These are phyloP conservation scores for Oopsacas minuta DNA, from an alignment of 37 sponge, comb jelly and placozoan genomes.

Conservation along the genomic window DNA sequence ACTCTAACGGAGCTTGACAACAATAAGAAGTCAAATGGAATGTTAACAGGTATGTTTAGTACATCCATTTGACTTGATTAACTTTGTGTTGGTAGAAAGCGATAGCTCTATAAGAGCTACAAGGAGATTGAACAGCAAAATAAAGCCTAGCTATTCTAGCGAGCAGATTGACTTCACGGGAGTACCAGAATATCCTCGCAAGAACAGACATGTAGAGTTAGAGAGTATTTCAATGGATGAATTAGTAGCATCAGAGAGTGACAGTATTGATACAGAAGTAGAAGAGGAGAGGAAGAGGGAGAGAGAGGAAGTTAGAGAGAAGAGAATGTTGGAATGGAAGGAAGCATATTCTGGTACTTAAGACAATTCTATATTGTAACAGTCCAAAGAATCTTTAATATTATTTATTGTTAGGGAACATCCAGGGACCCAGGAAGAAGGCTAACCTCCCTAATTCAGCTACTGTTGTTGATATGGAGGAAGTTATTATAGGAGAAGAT, in stretches of 20 bases:
- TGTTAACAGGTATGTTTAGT: background rate
- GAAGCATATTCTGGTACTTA: background rate
- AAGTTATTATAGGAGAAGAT: background rate
- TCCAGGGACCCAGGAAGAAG: constrained; percentile 2
- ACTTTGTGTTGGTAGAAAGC: background rate
- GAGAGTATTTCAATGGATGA: background rate
- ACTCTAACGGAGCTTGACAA: background rate
- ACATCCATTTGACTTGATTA: background rate
- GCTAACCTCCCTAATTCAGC: background rate
- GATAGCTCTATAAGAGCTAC: background rate
- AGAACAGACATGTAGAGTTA: background rate
- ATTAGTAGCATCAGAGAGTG: background rate
- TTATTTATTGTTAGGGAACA: background rate
- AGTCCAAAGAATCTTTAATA: background rate
- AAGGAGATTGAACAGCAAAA: constrained; percentile 15
- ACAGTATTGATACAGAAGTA: constrained; percentile 4
- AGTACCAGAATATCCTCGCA: background rate
- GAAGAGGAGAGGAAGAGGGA: constrained; percentile 19
- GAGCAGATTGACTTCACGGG: background rate
- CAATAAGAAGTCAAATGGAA: background rate
- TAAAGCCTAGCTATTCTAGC: background rate
- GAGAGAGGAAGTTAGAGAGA: background rate
- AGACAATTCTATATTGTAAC: background rate
- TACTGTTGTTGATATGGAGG: background rate
- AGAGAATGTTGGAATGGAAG: background rate